Conservation (phyloP, 2,797 vertebrate species). For the Prionace glauca region DNA sequence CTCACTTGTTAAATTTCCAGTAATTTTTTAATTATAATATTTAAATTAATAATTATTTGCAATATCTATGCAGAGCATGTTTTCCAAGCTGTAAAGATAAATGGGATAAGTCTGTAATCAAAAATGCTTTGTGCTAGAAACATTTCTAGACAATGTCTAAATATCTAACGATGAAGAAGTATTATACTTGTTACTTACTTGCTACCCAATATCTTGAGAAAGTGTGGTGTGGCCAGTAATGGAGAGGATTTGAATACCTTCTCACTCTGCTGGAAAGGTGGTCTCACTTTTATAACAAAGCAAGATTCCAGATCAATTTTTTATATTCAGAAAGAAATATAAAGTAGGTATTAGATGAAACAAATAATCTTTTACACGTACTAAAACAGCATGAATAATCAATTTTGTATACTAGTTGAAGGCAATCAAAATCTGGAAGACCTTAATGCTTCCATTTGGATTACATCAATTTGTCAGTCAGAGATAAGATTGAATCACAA, state of each 20-base stretch:
- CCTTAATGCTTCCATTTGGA: background rate
- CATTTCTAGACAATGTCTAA: background rate
- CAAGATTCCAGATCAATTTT: background rate
- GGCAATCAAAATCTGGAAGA: background rate
- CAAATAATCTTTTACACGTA: background rate
- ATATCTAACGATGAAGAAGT: background rate
- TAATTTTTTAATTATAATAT: background rate
- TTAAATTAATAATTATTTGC: background rate
- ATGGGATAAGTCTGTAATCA: background rate
- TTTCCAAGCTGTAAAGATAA: background rate
- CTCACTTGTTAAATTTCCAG: background rate
- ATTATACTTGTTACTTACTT: background rate
- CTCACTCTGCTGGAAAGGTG: background rate
- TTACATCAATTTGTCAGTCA: background rate
- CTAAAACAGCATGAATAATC: background rate
- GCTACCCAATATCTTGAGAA: background rate
- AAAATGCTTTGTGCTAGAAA: background rate
- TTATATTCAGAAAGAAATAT: constrained; percentile 13
- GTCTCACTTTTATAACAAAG: background rate
- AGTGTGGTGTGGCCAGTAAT: constrained; percentile 33
- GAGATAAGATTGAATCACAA: background rate
- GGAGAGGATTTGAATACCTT: constrained; percentile 16
- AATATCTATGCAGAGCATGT: background rate
- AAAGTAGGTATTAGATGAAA: background rate
- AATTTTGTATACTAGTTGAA: background rate